Evolutionary conservation across 1,140 invertebrate genomes (phyloP), one percentile per base, ranked within the genome.

Genomic region (Probaryconus sp.): DNA sequence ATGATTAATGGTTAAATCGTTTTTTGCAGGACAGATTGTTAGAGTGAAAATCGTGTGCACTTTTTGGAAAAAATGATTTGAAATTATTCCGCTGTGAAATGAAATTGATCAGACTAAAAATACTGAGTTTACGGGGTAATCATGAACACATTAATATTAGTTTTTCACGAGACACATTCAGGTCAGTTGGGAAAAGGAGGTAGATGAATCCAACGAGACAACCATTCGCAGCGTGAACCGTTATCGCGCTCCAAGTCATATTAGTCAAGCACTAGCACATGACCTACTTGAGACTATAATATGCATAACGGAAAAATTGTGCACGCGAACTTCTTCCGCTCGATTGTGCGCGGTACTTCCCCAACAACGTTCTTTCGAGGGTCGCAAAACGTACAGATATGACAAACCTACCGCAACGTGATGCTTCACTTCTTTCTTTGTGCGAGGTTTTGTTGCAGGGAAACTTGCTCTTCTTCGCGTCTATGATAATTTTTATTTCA

Each of bases 231-330:
- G 48, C 21, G 56, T 17, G 31, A 70, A 70, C 67, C 67, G 67
- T 70, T 70, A 70, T 70, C 58, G 55, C 28, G 37, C 64, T 51
- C 43, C 11, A 6, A 67, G 63, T 56, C 60, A 21, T 58, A 68
- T 68, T 58, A 58, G 51, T 51, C 45, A 51, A 68, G 55, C 65
- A 53, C 38, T 47, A 43, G 55, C 55, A 53, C 55, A 55, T 51
- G 67, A 70, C 67, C 67, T 56, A 70, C 56, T 70, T 63, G 42
- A 56, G 26, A 35, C 18, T 28, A 20, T 55, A 55, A 33, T 55
- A 55, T 53, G 31, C 65, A 53, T 69, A 69, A 56, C 50, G 67
- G 50, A 70, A 70, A 70, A 56, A 70, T 63, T 37, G 48, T 28
- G 67, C 67, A 70, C 50, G 65, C 55, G 48, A 70, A 38, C 65